phyloP scores from a whole-genome alignment of 1,140 invertebrate genomes.

The Oedothorax gibbosus region DNA sequence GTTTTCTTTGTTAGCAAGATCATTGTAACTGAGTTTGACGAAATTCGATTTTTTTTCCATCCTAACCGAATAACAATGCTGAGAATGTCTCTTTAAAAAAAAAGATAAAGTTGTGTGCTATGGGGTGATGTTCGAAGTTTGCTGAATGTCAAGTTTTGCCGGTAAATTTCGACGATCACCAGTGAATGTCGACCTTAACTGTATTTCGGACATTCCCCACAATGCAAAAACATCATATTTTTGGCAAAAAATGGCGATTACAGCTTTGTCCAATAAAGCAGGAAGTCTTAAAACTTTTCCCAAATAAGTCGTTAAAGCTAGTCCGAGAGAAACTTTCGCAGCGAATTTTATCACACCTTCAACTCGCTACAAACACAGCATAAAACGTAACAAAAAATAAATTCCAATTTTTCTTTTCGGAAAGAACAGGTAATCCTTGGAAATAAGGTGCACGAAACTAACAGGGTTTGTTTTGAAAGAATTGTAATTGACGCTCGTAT shows the following conservation, averaged over 20 bases:
- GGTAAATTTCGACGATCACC: too few species aligned
- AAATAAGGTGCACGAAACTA: slow-evolving; percentile 26
- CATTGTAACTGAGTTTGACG: too few species aligned
- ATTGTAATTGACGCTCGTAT: not conserved
- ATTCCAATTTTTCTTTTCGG: not conserved
- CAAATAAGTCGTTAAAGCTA: not conserved
- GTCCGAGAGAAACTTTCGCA: not conserved
- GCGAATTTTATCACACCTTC: slow-evolving; percentile 19
- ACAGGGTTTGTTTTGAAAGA: not conserved
- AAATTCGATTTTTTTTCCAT: too few species aligned
- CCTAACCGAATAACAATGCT: too few species aligned
- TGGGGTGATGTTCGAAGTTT: too few species aligned
- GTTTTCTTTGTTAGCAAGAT: too few species aligned
- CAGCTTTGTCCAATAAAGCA: not conserved
- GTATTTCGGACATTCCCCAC: too few species aligned
- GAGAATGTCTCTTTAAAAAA: too few species aligned
- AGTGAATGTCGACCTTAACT: too few species aligned
- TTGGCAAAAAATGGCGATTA: not conserved
- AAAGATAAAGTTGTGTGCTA: too few species aligned
- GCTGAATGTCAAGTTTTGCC: too few species aligned
- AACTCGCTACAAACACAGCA: not conserved
- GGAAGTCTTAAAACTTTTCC: not conserved
- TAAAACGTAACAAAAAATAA: slow-evolving; percentile 14
- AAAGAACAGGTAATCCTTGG: slow-evolving; percentile 36
- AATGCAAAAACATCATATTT: too few species aligned